Base-by-base conservation (phyloP, 2,888 invertebrate genomes). In the Stenoptilia bipunctidactyla region DNA sequence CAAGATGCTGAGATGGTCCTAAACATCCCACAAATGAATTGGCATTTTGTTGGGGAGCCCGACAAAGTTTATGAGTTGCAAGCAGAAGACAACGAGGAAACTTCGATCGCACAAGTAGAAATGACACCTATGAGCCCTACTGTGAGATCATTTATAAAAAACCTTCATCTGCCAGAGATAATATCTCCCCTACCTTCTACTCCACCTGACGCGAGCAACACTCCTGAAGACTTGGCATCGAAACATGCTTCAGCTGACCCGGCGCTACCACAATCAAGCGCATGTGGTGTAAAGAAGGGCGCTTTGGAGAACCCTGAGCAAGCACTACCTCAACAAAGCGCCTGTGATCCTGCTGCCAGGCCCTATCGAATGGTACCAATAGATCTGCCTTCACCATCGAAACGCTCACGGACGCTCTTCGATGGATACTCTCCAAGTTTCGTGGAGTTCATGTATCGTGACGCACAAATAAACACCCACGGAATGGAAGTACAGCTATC, bases 11-110 rank as follows among this genome's bases (percentile, higher is more conserved):
- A n/a, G 1, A 20, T 40, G 4, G 25, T 30, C 1, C 13, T 40
- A 5, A 37, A 36, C 15, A 9, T 40, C 4, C 33, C 40, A 10
- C 40, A 40, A 20, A 10, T 20, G 1, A 37, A 30, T 8, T 40
- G 27, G 8, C n/a, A 9, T 15, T 40, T 40, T 12, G 2, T 37
- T 1, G 37, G 36, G 4, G 37, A 40, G 1, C 37, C 37, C 12
- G 5, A 15, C 1, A 13, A 9, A 14, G n/a, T 20, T 1, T 15
- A 40, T 14, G 37, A 40, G n/a, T 8, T 40, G n/a, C 30, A 20
- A 8, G 15, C 12, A 14, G 40, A 40, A n/a, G 20, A 30, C 20
- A 27, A 36, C 15, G 40, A 15, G 1, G 13, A 13, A 12, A 35
- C n/a, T n/a, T n/a, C n/a, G n/a, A n/a, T 33, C 15, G 15, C 15